Evolutionary conservation across 2,113 vertebrate genomes (phyloP).

Genomic region (Notothenia rossii): DNA sequence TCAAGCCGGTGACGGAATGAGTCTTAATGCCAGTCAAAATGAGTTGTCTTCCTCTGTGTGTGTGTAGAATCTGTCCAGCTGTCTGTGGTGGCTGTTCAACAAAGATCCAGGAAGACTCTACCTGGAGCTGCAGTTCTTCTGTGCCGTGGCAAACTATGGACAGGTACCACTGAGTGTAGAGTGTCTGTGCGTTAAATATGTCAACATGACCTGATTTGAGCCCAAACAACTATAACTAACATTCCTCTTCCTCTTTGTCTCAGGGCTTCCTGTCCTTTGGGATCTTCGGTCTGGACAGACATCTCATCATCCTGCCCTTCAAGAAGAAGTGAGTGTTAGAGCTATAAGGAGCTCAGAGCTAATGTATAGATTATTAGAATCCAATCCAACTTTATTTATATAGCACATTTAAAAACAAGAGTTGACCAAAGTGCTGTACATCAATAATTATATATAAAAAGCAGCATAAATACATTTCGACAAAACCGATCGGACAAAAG

Average conservation of each 20-base stretch:
- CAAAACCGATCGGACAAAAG: too few relatives aligned
- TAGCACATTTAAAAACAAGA: too few relatives aligned
- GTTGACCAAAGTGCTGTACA: too few relatives aligned
- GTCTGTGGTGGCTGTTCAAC: constrained; percentile 97
- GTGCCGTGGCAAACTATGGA: constrained; percentile 96
- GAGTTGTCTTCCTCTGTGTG: constrained; percentile 14
- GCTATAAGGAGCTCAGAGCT: too few relatives aligned
- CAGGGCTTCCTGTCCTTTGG: constrained; percentile 97
- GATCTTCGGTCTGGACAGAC: constrained; percentile 96
- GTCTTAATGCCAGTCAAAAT: too few relatives aligned
- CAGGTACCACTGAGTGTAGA: constrained; percentile 85
- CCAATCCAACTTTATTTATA: too few relatives aligned
- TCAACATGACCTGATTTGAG: neutral
- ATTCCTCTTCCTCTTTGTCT: constrained; percentile 8
- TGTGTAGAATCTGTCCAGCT: constrained; percentile 94
- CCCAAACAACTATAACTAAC: too few relatives aligned
- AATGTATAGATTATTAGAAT: too few relatives aligned
- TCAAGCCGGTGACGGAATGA: too few relatives aligned
- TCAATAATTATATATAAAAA: too few relatives aligned
- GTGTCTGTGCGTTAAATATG: neutral
- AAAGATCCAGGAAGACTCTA: constrained; percentile 94
- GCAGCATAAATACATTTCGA: too few relatives aligned
- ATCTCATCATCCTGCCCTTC: constrained; percentile 95
- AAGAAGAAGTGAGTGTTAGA: constrained; percentile 88
- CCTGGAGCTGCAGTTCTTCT: constrained; percentile 97